These are phyloP conservation scores for Escarpia spicata DNA, from an alignment of 2,888 invertebrate genomes.

Conservation along the genomic window DNA sequence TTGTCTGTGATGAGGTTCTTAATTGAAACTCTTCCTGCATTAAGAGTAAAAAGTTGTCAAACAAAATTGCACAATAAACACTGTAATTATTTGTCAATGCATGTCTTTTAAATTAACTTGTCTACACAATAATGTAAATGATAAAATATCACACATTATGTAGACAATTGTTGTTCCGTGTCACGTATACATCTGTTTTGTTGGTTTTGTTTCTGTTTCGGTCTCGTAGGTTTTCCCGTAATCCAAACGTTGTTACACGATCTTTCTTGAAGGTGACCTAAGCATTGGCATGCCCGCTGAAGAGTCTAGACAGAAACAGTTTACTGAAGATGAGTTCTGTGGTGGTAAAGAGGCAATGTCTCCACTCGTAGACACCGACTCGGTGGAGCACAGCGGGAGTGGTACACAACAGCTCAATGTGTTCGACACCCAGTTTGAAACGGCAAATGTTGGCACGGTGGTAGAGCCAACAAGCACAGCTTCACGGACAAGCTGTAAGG, in stretches of 20 bases:
- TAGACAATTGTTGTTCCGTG: background rate
- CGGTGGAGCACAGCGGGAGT: background rate
- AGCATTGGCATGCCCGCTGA: conserved; percentile 4
- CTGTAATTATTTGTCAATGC: background rate
- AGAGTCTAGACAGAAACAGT: conserved; percentile 16
- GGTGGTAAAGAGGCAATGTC: conserved; percentile 13
- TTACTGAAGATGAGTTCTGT: conserved; percentile 16
- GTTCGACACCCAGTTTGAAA: background rate
- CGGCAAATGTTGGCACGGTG: background rate
- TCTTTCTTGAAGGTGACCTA: conserved; percentile 16
- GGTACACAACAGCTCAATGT: background rate
- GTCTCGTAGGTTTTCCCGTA: background rate
- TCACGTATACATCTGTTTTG: background rate
- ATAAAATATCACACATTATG: background rate
- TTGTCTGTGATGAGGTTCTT: background rate
- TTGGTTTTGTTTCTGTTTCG: background rate
- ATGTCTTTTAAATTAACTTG: background rate
- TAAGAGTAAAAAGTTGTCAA: background rate
- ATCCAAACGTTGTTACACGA: background rate
- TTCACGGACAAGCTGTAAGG: background rate
- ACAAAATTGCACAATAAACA: background rate
- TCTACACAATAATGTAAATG: background rate
- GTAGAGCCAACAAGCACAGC: background rate
- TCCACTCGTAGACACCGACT: background rate
- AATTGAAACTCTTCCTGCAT: background rate